Evolutionary conservation across 2,113 vertebrate species (phyloP), one percentile per base, ranked within the genome.

Genomic region (Cyanocitta stelleri): DNA sequence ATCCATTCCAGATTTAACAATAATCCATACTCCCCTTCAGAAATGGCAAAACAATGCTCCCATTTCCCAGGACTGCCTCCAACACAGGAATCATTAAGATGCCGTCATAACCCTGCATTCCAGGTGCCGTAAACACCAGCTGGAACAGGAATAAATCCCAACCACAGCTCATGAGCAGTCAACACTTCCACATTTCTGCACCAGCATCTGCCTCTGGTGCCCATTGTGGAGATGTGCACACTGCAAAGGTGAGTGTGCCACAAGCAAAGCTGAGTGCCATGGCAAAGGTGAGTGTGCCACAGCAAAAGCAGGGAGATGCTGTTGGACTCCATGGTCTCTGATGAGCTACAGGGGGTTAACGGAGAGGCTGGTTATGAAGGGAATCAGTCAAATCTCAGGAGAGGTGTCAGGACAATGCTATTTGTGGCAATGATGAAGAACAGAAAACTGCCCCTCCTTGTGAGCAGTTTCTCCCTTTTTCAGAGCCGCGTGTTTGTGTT

Each of bases 11-110:
- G 94, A 96, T 97, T 97, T 95, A 97, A 97, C 87, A 96, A 97
- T 96, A 96, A 98, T 97, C 97, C 95, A 90, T 96, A 96, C 91
- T 95, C 93, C 94, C 92, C 89, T 94, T 91, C 91, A 74, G 96
- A 97, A 98, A 97, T 16, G 11, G 67, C 74, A 95, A 83, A 83
- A 64, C 86, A 48, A 22, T 52, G 35, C 95, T 89, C 87, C 61
- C 89, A 90, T 96, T 89, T 96, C 96, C 97, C 86, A 85, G 96
- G 88, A 69, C 72, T 30, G 22, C 92, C 56, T 23, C 74, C 51
- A 94, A 80, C 12, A 4, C 84, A 75, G 93, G 94, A 94, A 97
- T 97, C 87, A 64, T 80, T 88, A 85, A 91, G 91, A 82, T 75
- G 61, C 86, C 76, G 9, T 85, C 92, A 91, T 83, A 90, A 75